These are phyloP conservation scores for Branchellion lobata DNA, from an alignment of 2,888 invertebrate species.

Conservation along the genomic window DNA sequence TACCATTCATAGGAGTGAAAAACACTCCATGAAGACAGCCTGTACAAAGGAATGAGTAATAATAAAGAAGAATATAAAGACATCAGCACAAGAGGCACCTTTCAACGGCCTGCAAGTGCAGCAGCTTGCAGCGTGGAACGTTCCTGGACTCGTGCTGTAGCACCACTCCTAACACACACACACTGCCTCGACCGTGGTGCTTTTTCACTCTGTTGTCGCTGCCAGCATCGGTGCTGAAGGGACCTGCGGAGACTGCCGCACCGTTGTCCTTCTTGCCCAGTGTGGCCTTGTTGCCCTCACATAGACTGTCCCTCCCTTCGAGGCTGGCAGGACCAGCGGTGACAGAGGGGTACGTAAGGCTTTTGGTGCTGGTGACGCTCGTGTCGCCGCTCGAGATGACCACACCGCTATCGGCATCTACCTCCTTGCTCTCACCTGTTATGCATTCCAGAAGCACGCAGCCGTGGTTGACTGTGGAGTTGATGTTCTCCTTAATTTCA, in stretches of 20 bases:
- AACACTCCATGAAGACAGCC: no score
- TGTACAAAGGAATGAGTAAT: no score
- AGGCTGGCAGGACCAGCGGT: neutral
- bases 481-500: slow-evolving; percentile 73
- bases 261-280: neutral
- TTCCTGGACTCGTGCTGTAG: slow-evolving; percentile 28
- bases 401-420: neutral
- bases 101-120: slow-evolving; percentile 86
- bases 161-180: slow-evolving; percentile 44
- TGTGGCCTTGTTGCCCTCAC: neutral
- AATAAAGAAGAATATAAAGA: no score
- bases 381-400: neutral
- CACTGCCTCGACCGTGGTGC: slow-evolving; percentile 51
- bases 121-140: slow-evolving; percentile 60
- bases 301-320: neutral
- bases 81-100: no score
- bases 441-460: slow-evolving; percentile 75
- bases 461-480: slow-evolving; percentile 83
- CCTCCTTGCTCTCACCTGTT: slow-evolving; percentile 49
- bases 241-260: neutral
- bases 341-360: neutral
- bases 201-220: neutral
- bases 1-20: no score
- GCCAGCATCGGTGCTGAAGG: neutral
- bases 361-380: neutral